Base-by-base conservation (phyloP, 2,888 invertebrate genomes). In the Synanthedon andrenaeformis region DNA sequence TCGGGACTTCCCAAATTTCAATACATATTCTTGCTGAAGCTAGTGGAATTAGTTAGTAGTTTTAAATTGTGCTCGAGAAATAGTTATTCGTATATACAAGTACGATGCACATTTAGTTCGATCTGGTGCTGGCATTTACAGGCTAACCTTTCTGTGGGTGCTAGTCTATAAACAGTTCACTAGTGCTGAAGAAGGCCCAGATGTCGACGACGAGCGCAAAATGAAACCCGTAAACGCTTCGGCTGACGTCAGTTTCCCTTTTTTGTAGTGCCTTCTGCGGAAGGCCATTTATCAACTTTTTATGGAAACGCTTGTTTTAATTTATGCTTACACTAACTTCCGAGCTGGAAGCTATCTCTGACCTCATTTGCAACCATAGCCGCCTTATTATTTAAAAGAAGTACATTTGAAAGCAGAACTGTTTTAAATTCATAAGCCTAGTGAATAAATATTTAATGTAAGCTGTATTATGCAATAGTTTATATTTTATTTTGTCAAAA, bases 211-310 rank as follows among this genome's bases (percentile, higher is more conserved):
- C 58, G 69, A 76, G 73, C 69, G 77, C 76, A 79, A 85, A 83
- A 86, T 84, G 82, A 83, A 84, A 79, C 82, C 80, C 79, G 79
- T 82, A 82, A 82, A 74, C 79, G 79, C 76, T 74, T 76, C 72
- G 73, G 74, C 70, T 76, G 78, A 76, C 81, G 81, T 73, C 75
- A 77, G 76, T 72, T 45, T 71, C 73, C 74, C 72, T 80, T 83
- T 86, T 86, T 85, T 81, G 79, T 76, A 73, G 74, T 64, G 66
- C 76, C 77, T 82, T 76, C 79, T 76, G 82, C 73, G 79, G 70
- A 81, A 69, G 70, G 74, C 79, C 79, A 86, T 86, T 86, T 85
- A 83, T 87, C 85, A 85, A 83, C 82, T 86, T 87, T 86, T 86
- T 86, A 82, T 80, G 73, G 71, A 74, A 80, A 80, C 73, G 74